Evolutionary conservation across 2,797 vertebrate genomes (phyloP), one percentile per base, ranked within the genome.

Genomic region (Aldrovandia affinis): DNA sequence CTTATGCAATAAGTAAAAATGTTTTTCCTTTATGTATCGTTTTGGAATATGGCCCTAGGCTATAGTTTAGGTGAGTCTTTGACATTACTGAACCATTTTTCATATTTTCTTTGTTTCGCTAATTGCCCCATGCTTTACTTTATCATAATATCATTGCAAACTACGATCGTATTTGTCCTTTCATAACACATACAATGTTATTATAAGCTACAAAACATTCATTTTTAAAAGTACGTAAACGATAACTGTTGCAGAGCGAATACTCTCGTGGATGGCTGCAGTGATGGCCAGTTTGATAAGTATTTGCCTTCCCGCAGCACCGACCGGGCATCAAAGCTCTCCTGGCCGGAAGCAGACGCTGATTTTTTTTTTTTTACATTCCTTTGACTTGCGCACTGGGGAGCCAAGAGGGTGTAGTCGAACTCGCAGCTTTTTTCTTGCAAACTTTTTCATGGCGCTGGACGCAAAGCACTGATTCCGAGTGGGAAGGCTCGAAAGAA

Each of bases 351-450:
- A 91, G 91, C 91, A 85, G 91, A 88, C 82, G 83, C 78, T 77
- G 79, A 50, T 65, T 81, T 75, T 88, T 86, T 85, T 86, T 85
- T 85, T 79, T 80, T 55, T 12, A 25, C 63, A n/a, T 65, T 88
- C 86, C 70, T 65, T 82, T 86, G 89, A 91, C 91, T 89, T 95
- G 95, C 95, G 95, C 94, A 93, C 90, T 93, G 82, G 89, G 68
- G 68, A 73, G 36, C 84, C 83, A 54, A 55, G 89, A 93, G 91
- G 95, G 94, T 94, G 95, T 94, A 93, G 94, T 92, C 92, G 84
- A 87, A 81, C 86, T 82, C 83, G 81, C 82, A 75, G 78, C 77
- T 83, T 90, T 91, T 93, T 81, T 89, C 92, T 90, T 90, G 89
- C 86, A 88, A 92, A 85, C 86, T 88, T 77, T 89, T 92, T 85